Evolutionary conservation across 2,888 invertebrate genomes (phyloP).

Genomic region (Epinotia ramella): DNA sequence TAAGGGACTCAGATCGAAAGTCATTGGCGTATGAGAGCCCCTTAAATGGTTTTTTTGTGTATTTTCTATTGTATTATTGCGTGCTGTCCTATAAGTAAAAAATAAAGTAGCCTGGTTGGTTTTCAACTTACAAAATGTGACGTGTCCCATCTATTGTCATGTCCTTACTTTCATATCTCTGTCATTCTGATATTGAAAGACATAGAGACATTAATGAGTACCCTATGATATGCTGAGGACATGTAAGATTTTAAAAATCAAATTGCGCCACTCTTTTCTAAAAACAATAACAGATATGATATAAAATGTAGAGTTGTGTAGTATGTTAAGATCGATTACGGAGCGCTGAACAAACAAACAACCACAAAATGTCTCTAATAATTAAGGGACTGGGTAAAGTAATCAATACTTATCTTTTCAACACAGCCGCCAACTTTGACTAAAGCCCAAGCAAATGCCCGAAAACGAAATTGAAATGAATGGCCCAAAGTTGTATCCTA

Average conservation of each 20-base stretch:
- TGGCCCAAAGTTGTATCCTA: slow-evolving; percentile 74
- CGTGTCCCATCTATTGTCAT: neutral
- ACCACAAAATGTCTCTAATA: slow-evolving; percentile 18
- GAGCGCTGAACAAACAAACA: slow-evolving; percentile 27
- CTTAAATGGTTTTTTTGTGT: neutral
- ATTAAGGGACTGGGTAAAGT: slow-evolving; percentile 23
- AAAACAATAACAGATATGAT: neutral
- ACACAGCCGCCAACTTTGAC: slow-evolving; percentile 46
- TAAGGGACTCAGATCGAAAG: too few relatives aligned
- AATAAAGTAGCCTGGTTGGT: too few relatives aligned
- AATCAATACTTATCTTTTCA: slow-evolving; percentile 47
- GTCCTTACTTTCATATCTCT: neutral
- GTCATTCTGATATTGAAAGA: neutral
- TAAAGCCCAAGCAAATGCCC: slow-evolving; percentile 54
- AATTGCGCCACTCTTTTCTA: too few relatives aligned
- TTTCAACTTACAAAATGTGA: neutral
- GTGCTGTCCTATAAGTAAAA: too few relatives aligned
- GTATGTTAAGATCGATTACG: neutral
- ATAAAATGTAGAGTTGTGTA: neutral
- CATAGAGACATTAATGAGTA: neutral
- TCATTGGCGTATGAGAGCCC: too few relatives aligned
- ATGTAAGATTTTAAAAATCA: neutral
- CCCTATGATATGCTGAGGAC: neutral
- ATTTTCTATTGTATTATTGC: neutral
- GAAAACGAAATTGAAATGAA: slow-evolving; percentile 76